Evolutionary conservation across 2,797 vertebrate species (phyloP).

Genomic region (Megalops cyprinoides): DNA sequence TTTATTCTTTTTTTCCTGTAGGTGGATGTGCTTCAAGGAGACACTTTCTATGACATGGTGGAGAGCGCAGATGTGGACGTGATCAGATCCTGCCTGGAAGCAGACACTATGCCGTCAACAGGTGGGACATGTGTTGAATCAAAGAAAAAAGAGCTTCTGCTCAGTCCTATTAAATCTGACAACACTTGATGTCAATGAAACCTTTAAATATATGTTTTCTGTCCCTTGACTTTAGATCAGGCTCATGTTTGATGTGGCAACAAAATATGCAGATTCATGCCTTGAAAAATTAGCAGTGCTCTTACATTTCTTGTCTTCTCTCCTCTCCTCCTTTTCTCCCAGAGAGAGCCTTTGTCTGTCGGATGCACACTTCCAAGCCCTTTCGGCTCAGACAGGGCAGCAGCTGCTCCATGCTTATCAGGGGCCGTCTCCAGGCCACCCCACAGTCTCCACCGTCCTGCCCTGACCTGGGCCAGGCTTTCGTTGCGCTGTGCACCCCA

Average conservation of each 20-base stretch:
- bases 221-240: neutral
- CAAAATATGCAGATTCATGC: neutral
- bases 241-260: neutral
- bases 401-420: constrained; percentile 69
- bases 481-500: constrained; percentile 80
- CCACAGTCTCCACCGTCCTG: neutral
- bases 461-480: constrained; percentile 49
- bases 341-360: constrained; percentile 78
- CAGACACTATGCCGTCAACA: constrained; percentile 51
- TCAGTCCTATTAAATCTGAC: neutral
- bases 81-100: constrained; percentile 65
- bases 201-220: neutral
- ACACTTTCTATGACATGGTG: constrained; percentile 75
- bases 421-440: constrained; percentile 63
- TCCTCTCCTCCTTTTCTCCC: constrained; percentile 38
- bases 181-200: neutral
- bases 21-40: constrained; percentile 82
- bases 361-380: constrained; percentile 77
- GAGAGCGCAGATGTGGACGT: constrained; percentile 54
- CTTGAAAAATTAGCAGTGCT: neutral
- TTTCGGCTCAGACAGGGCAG: constrained; percentile 68
- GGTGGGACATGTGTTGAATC: constrained; percentile 53
- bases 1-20: constrained; percentile 40
- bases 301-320: neutral
- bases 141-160: neutral